phyloP scores from a whole-genome alignment of 2,888 invertebrate species.

The Meghimatium bilineatum region DNA sequence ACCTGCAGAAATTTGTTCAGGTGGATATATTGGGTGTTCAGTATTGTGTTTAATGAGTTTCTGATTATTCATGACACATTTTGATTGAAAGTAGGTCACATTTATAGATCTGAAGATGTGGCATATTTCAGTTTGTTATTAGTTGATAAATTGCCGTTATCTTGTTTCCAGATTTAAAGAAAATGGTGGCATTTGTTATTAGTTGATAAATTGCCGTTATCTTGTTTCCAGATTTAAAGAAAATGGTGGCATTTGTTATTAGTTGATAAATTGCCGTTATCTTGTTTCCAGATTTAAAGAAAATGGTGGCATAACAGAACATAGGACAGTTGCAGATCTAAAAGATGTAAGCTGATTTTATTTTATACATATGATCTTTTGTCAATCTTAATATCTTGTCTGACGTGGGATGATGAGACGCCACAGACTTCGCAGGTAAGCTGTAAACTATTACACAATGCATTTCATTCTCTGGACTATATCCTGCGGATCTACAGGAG shows the following conservation, averaged over 20 bases:
- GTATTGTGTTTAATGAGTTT: background rate
- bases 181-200: constrained; percentile 20
- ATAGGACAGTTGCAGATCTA: constrained; percentile 3
- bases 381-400: too few species aligned
- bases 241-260: constrained; percentile 20
- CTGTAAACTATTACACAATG: too few species aligned
- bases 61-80: too few species aligned
- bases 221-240: constrained; percentile 22
- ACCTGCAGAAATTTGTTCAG: too few species aligned
- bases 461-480: too few species aligned
- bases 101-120: background rate
- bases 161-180: constrained; percentile 22
- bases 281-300: constrained; percentile 28
- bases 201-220: background rate
- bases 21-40: background rate
- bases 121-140: background rate
- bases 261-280: background rate
- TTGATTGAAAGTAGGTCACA: too few species aligned
- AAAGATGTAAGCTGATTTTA: constrained; percentile 10
- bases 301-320: constrained; percentile 26
- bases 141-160: background rate
- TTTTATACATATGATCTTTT: too few species aligned
- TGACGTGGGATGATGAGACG: too few species aligned
- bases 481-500: too few species aligned
- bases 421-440: too few species aligned